Conservation (phyloP, 2,888 invertebrate species). For the Drosophila mimica region DNA sequence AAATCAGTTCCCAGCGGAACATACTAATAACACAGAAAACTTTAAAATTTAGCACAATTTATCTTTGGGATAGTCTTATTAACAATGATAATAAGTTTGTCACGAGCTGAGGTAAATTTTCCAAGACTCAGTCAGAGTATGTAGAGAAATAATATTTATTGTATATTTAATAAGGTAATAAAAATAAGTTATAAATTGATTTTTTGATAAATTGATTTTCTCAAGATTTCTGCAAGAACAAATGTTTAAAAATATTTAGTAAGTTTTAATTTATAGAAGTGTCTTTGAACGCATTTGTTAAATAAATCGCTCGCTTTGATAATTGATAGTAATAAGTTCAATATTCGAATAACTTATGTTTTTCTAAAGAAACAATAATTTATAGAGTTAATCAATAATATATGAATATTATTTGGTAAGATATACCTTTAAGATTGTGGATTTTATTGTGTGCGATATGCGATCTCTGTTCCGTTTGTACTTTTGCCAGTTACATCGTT, state of each 20-base stretch:
- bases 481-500: neutral
- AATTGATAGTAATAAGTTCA: neutral
- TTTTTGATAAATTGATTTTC: neutral
- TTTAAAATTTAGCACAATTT: slow-evolving; percentile 36
- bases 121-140: no score
- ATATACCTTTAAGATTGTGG: neutral
- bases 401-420: neutral
- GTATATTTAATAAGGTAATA: neutral
- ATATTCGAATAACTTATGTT: neutral
- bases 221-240: neutral
- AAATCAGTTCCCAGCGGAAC: slow-evolving; percentile 37
- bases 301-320: neutral
- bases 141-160: neutral
- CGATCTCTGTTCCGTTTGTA: neutral
- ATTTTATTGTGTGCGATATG: neutral
- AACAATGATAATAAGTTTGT: slow-evolving; percentile 41
- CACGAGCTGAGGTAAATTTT: slow-evolving; percentile 20
- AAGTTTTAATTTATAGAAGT: neutral
- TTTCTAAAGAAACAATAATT: no score
- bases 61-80: slow-evolving; percentile 13
- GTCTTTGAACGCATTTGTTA: neutral
- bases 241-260: neutral
- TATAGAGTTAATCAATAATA: neutral
- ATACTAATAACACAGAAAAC: slow-evolving; percentile 24
- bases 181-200: neutral